These are phyloP conservation scores for Dorcus hopei DNA, from an alignment of 2,888 invertebrate genomes.

Conservation along the genomic window DNA sequence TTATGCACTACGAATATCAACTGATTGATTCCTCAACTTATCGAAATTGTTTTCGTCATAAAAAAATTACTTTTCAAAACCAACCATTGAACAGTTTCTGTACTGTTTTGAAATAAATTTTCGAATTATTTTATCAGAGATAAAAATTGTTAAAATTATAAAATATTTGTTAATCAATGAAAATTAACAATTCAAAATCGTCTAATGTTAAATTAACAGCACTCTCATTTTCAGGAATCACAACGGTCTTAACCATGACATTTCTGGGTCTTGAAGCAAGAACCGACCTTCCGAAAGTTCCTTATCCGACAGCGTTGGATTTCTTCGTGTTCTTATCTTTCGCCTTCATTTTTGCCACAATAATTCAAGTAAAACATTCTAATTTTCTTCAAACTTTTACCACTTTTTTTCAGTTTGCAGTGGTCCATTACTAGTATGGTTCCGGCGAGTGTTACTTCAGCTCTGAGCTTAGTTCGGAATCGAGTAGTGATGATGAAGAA, in stretches of 20 bases:
- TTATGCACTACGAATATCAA: too few species aligned
- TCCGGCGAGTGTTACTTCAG: constrained; percentile 76
- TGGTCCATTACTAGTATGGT: constrained; percentile 81
- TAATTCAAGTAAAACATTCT: constrained; percentile 58
- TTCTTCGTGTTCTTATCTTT: constrained; percentile 81
- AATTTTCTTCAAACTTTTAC: neutral
- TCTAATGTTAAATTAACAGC: neutral
- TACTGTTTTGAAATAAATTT: too few species aligned
- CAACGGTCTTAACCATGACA: constrained; percentile 82
- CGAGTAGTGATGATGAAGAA: constrained; percentile 55
- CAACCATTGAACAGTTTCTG: too few species aligned
- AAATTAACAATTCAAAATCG: neutral
- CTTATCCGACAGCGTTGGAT: constrained; percentile 83
- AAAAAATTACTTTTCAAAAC: too few species aligned
- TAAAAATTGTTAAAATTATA: too few species aligned
- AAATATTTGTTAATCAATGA: too few species aligned
- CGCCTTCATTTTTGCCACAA: constrained; percentile 76
- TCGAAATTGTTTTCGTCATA: too few species aligned
- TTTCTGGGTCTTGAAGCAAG: constrained; percentile 77
- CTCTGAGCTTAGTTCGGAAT: constrained; percentile 60
- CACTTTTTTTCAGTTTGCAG: constrained; percentile 59
- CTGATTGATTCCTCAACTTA: too few species aligned
- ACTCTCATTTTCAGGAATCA: constrained; percentile 59
- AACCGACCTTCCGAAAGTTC: constrained; percentile 78
- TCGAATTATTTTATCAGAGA: too few species aligned